phyloP scores from a whole-genome alignment of 2,888 invertebrate species.

The Lamproptera curius region DNA sequence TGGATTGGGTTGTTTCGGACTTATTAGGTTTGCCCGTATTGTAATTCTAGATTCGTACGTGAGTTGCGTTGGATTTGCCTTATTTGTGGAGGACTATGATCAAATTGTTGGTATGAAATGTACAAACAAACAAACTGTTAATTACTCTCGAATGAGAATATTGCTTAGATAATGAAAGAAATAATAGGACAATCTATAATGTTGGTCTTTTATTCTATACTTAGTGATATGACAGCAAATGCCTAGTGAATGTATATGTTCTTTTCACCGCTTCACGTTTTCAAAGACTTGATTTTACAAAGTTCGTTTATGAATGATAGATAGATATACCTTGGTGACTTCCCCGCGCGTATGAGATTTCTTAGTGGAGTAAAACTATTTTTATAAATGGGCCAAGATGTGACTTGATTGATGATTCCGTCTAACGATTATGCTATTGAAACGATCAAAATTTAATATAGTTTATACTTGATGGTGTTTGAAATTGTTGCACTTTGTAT shows the following conservation, averaged over 20 bases:
- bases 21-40: constrained; percentile 37
- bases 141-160: constrained; percentile 44
- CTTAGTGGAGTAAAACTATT: constrained; percentile 22
- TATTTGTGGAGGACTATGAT: constrained; percentile 30
- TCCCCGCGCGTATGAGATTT: constrained; percentile 7
- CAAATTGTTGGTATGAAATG: constrained; percentile 39
- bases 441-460: constrained; percentile 4
- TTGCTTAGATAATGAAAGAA: constrained; percentile 47
- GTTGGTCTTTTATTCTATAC: constrained; percentile 48
- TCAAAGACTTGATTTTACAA: constrained; percentile 28
- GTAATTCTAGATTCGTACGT: constrained; percentile 31
- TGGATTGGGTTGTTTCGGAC: constrained; percentile 55
- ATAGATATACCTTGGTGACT: constrained; percentile 6
- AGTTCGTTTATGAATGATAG: constrained; percentile 26
- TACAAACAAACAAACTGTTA: constrained; percentile 49
- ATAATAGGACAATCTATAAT: constrained; percentile 52
- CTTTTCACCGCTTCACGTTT: constrained; percentile 32
- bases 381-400: constrained; percentile 25
- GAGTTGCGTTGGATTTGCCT: constrained; percentile 33
- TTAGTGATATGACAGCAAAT: constrained; percentile 37
- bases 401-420: constrained; percentile 21
- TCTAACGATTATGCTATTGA: constrained; percentile 15
- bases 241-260: constrained; percentile 25
- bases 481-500: neutral
- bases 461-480: neutral